Evolutionary conservation across 2,888 invertebrate species (phyloP).

Genomic region (Ethmia dodecea): DNA sequence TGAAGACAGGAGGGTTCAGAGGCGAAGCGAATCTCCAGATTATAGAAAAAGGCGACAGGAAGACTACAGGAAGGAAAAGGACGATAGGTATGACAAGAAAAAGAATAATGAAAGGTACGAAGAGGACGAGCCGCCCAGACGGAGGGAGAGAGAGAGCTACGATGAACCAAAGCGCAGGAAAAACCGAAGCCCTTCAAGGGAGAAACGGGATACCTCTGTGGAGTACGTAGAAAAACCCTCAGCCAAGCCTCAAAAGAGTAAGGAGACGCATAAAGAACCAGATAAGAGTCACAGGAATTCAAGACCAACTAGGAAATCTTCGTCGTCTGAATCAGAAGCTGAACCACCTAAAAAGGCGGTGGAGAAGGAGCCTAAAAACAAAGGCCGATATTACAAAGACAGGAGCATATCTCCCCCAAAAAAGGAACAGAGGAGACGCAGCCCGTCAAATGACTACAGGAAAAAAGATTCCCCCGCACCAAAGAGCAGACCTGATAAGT

Average conservation of each 20-base stretch:
- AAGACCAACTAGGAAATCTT: slow-evolving; percentile 31
- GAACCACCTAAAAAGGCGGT: slow-evolving; percentile 37
- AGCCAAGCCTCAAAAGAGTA: slow-evolving; percentile 33
- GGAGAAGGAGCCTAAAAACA: slow-evolving; percentile 33
- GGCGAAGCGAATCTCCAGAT: slow-evolving; percentile 37
- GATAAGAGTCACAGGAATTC: slow-evolving; percentile 43
- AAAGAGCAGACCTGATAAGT: slow-evolving; percentile 39
- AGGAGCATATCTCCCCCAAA: slow-evolving; percentile 28
- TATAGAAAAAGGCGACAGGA: slow-evolving; percentile 30
- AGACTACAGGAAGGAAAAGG: slow-evolving; percentile 33
- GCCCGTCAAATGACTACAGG: slow-evolving; percentile 37
- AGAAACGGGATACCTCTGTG: slow-evolving; percentile 41
- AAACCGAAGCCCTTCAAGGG: slow-evolving; percentile 40
- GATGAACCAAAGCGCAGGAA: slow-evolving; percentile 33
- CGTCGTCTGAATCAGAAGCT: slow-evolving; percentile 48
- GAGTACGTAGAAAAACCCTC: slow-evolving; percentile 39
- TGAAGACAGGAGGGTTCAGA: slow-evolving; percentile 31
- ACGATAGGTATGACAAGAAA: slow-evolving; percentile 26
- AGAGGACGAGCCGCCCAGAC: slow-evolving; percentile 32
- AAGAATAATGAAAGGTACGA: slow-evolving; percentile 32
- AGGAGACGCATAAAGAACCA: slow-evolving; percentile 36
- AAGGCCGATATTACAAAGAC: slow-evolving; percentile 32
- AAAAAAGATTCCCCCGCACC: slow-evolving; percentile 38
- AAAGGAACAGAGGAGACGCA: slow-evolving; percentile 36
- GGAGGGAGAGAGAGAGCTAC: slow-evolving; percentile 29